Base-by-base conservation (phyloP, 2,113 vertebrate genomes). In the Cynoglossus semilaevis region DNA sequence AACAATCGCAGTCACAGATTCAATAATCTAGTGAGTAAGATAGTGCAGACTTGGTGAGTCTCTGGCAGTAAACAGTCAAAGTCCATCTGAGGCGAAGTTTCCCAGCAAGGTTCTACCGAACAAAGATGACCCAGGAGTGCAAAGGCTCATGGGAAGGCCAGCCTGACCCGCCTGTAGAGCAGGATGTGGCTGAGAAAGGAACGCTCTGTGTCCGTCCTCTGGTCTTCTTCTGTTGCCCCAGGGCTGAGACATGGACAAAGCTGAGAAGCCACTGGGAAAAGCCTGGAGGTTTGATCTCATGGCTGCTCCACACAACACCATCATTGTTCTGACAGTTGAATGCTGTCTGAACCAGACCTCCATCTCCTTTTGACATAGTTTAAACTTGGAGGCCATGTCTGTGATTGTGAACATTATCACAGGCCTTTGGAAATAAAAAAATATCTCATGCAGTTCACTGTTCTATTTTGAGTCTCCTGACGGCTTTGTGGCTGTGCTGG, bases 251-350 rank as follows among this genome's bases (percentile, higher is more conserved):
- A 36, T 53, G 70, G 59, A 73, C 56, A 44, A 38, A 62, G 63
- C 55, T 7, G 54, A 64, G 45, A 51, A 45, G 61, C 41, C 40
- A 45, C 64, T 87, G 87, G 84, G 84, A 88, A 87, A 83, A 41
- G 56, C 71, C 75, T 15, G 43, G 48, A 62, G 81, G 77, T 83
- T 74, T 19, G 57, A 68, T 88, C 87, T 77, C 85, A 84, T 76
- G 72, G 65, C 58, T 35, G 47, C 1, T 9, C 35, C 57, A 54
- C 65, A 89, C 79, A 90, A 88, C 72, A 10, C n/a, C 5, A 7
- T 7, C 80, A 81, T 90, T 91, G 89, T 90, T 77, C 40, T 1
- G 16, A 15, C 9, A 29, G 1, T 1, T 54, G 60, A 51, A 15
- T 35, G 12, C 11, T 58, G 45, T 79, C 57, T 77, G 72, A 64